Percentiles rank a stretch among this genome's conserved stretches.
phyloP scores from a whole-genome alignment of 2,797 vertebrate genomes.

The Discoglossus pictus region DNA sequence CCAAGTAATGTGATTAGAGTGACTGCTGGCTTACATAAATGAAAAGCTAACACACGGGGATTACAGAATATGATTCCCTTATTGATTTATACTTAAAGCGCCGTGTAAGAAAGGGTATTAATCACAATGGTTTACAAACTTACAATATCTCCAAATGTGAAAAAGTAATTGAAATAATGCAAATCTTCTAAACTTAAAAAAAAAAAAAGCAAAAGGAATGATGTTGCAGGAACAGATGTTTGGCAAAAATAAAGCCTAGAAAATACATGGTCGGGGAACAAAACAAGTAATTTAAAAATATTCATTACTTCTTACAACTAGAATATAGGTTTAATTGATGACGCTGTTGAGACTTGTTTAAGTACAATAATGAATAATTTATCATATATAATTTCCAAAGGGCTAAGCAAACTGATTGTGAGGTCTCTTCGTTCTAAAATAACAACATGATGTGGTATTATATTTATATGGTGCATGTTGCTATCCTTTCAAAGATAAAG shows the following conservation, averaged over 20 bases:
- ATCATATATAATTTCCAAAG: no score
- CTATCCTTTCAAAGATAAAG: no score
- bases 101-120: conserved; percentile 33
- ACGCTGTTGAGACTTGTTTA: background rate
- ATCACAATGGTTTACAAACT: conserved; percentile 24
- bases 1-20: conserved; percentile 37
- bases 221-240: background rate
- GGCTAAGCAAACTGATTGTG: no score
- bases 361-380: no score
- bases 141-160: conserved; percentile 2
- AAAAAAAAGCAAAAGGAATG: background rate
- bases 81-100: conserved; percentile 42
- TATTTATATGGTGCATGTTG: no score
- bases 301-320: background rate
- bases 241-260: background rate
- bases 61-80: conserved; percentile 42
- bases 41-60: conserved; percentile 42
- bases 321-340: background rate
- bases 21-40: conserved; percentile 31
- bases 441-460: no score
- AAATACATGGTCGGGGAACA: background rate
- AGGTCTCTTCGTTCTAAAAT: no score
- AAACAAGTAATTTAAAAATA: background rate
- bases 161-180: conserved; percentile 11
- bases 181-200: conserved; percentile 2